Conservation (phyloP, 2,888 invertebrate species). For the Agonopterix subpropinquella region DNA sequence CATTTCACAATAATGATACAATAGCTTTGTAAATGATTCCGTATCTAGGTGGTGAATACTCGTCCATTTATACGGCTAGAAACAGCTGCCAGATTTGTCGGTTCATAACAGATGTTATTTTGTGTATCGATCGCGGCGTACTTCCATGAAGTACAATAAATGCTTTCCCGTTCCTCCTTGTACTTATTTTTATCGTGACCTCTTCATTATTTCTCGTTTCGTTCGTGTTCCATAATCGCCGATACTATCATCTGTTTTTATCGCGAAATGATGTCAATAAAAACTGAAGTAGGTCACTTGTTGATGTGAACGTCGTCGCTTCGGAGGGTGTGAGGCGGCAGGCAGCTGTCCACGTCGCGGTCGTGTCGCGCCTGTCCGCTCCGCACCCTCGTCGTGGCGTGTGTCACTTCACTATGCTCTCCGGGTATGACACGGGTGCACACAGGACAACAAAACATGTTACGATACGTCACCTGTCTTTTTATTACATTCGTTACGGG, state of each 20-base stretch:
- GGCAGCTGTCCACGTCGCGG: not conserved
- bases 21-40: no score
- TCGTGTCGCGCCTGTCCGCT: not conserved
- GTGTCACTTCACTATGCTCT: not conserved
- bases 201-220: conserved; percentile 8
- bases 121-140: no score
- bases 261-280: conserved; percentile 19
- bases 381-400: not conserved
- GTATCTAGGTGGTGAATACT: no score
- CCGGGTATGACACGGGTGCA: not conserved
- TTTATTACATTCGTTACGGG: no score
- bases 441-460: no score
- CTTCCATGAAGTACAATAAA: no score
- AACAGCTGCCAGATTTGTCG: no score
- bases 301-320: conserved; percentile 19
- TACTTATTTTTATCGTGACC: conserved; percentile 5
- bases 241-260: conserved; percentile 17
- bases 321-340: conserved; percentile 7
- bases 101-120: no score
- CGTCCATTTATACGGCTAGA: no score
- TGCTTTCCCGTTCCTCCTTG: not conserved
- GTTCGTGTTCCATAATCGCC: conserved; percentile 7
- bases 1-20: no score
- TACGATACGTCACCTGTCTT: no score
- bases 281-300: conserved; percentile 44